A percentile compares a stretch with the other conserved stretches of the same genome.
phyloP scores from a whole-genome alignment of 2,888 invertebrate species.

The Prenolepis imparis region DNA sequence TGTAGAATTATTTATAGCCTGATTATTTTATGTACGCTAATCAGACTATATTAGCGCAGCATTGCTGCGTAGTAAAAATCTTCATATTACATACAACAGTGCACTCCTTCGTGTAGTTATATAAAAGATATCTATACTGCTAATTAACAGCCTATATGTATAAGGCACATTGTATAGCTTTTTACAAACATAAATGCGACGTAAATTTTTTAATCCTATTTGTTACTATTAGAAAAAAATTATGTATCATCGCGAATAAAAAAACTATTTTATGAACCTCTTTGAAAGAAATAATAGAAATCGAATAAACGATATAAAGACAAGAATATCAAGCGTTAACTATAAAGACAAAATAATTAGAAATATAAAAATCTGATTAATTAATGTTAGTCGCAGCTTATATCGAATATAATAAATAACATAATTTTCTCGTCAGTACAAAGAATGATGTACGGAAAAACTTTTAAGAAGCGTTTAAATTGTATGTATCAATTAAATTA shows the following conservation, averaged over 20 bases:
- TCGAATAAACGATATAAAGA: background rate
- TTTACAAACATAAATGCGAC: constrained; percentile 53
- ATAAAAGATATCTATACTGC: constrained; percentile 58
- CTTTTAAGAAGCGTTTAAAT: background rate
- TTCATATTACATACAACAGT: background rate
- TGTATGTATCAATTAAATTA: background rate
- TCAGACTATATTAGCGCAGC: constrained; percentile 37
- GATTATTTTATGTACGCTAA: constrained; percentile 14
- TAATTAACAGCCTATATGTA: constrained; percentile 43
- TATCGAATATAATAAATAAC: constrained; percentile 34
- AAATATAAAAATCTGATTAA: constrained; percentile 21
- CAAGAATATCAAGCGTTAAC: background rate
- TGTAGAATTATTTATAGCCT: constrained; percentile 40
- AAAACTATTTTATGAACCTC: constrained; percentile 21
- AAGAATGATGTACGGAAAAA: constrained; percentile 26
- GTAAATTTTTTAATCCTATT: constrained; percentile 16
- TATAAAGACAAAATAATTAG: constrained; percentile 27
- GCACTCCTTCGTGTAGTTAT: background rate
- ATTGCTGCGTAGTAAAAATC: constrained; percentile 7
- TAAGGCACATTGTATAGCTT: constrained; percentile 72
- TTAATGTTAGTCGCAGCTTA: constrained; percentile 19
- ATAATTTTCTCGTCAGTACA: constrained; percentile 20
- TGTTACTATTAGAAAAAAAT: background rate
- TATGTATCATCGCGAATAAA: constrained; percentile 2
- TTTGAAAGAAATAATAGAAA: background rate